Conservation (phyloP, 2,888 invertebrate species). For the Ochropleura plecta region DNA sequence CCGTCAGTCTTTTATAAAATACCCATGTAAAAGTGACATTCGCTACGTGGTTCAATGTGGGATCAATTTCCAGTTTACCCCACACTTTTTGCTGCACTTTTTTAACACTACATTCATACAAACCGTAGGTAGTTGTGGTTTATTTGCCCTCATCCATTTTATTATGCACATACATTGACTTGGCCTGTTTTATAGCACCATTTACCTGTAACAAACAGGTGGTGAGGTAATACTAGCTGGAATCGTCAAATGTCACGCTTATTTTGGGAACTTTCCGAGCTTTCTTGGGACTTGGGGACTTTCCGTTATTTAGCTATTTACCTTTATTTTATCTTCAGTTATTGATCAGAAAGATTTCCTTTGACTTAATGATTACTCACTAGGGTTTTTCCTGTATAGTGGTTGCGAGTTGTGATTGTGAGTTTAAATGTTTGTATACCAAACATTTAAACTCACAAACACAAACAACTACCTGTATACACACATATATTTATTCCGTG, state of each 20-base stretch:
- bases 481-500: too few species aligned
- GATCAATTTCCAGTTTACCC: not conserved
- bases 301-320: slow-evolving; percentile 12
- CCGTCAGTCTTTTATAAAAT: too few species aligned
- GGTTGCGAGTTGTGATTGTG: too few species aligned
- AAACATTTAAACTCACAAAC: too few species aligned
- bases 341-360: too few species aligned
- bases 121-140: slow-evolving; percentile 17
- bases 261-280: slow-evolving; percentile 18
- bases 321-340: not conserved
- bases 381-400: too few species aligned
- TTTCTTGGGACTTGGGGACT: not conserved
- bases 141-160: slow-evolving; percentile 23
- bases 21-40: too few species aligned
- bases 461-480: too few species aligned
- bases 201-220: slow-evolving; percentile 31
- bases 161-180: slow-evolving; percentile 23
- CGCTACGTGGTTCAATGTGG: not conserved
- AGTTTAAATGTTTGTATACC: too few species aligned
- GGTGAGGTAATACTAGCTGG: slow-evolving; percentile 2
- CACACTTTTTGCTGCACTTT: too few species aligned
- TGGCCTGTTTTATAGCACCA: slow-evolving; percentile 17
- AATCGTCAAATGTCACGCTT: not conserved
- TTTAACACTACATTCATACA: not conserved
- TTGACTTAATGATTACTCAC: too few species aligned